Evolutionary conservation across 2,113 vertebrate genomes (phyloP).

Genomic region (Antechinus stuartii): DNA sequence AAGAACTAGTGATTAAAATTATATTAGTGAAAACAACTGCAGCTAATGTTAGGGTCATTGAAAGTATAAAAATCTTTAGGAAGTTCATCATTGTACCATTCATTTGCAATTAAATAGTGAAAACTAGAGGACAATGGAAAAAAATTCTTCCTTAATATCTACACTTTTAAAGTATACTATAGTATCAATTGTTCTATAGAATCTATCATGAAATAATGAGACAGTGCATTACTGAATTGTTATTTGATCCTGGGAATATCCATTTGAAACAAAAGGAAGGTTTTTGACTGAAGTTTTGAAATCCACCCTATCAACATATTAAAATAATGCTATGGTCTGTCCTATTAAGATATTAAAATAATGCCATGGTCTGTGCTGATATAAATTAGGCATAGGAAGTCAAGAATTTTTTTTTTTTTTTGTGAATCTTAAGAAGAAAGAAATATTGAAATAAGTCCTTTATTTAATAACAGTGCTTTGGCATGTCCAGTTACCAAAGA

Average conservation of each 20-base stretch:
- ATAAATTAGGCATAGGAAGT: neutral
- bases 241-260: neutral
- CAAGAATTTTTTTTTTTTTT: neutral
- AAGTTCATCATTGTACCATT: neutral
- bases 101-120: neutral
- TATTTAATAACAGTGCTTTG: neutral
- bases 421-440: neutral
- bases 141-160: neutral
- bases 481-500: neutral
- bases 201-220: neutral
- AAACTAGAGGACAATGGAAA: neutral
- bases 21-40: neutral
- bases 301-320: neutral
- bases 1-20: neutral
- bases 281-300: no score
- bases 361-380: neutral
- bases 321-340: neutral
- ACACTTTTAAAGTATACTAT: neutral
- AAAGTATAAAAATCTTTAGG: neutral
- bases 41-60: neutral
- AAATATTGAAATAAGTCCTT: neutral
- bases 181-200: neutral
- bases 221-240: neutral
- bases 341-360: neutral
- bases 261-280: neutral